phyloP scores from a whole-genome alignment of 2,113 vertebrate genomes.

The Prunella himalayana region DNA sequence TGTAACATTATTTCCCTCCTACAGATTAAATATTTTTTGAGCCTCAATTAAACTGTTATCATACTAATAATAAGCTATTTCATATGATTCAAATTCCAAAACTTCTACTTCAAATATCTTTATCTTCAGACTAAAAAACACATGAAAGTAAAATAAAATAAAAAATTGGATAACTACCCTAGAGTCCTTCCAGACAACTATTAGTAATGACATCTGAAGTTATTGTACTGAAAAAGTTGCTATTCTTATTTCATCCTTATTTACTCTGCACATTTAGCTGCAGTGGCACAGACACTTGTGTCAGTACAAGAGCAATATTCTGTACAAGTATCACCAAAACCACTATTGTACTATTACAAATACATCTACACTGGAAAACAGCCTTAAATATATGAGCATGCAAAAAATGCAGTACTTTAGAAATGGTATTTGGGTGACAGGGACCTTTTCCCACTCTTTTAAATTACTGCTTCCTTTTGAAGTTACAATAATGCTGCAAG shows the following conservation, averaged over 20 bases:
- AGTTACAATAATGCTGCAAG: background rate
- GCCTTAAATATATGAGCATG: background rate
- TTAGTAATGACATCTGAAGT: background rate
- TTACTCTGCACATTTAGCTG: background rate
- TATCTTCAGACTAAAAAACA: background rate
- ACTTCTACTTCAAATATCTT: background rate
- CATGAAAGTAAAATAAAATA: background rate
- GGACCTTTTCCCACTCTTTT: background rate
- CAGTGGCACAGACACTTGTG: background rate
- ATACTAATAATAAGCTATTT: background rate
- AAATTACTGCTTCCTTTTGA: background rate
- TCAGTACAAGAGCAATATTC: background rate
- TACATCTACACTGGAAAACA: background rate
- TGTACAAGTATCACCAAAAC: background rate
- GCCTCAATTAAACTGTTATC: background rate
- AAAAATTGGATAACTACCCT: background rate
- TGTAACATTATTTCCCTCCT: background rate
- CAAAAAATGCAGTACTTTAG: background rate
- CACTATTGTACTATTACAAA: background rate
- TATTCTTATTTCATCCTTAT: background rate
- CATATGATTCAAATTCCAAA: background rate
- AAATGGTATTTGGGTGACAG: background rate
- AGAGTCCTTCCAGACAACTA: background rate
- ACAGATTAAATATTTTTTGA: background rate
- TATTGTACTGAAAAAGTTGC: background rate